phyloP scores from a whole-genome alignment of 2,797 vertebrate species.

The Pseudopleuronectes americanus region DNA sequence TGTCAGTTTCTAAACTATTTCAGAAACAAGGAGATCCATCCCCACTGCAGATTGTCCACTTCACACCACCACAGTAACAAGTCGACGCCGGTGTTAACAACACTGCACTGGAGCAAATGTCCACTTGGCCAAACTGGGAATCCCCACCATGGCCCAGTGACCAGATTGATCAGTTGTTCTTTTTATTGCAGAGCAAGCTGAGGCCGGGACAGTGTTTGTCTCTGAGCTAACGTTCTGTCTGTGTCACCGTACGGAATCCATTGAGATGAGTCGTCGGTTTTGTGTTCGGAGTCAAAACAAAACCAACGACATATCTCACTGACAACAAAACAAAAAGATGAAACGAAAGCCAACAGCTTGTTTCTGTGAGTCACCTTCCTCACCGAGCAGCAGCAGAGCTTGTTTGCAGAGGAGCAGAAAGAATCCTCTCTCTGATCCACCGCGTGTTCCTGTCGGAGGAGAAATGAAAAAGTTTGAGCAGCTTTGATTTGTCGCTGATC shows the following conservation, averaged over 20 bases:
- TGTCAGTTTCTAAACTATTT: too few relatives aligned
- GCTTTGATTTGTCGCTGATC: slow-evolving; percentile 43
- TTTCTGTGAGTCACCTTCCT: slow-evolving; percentile 39
- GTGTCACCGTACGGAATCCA: slow-evolving; percentile 26
- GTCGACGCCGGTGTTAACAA: too few relatives aligned
- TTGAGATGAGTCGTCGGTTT: slow-evolving; percentile 32
- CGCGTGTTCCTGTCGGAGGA: slow-evolving; percentile 21
- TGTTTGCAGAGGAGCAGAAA: slow-evolving; percentile 49
- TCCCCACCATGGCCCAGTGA: not conserved
- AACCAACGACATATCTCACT: too few relatives aligned
- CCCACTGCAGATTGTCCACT: too few relatives aligned
- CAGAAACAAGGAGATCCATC: too few relatives aligned
- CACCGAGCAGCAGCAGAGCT: slow-evolving; percentile 30
- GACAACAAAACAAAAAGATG: not conserved
- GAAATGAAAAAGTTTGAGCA: not conserved
- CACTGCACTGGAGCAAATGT: too few relatives aligned
- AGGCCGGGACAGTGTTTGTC: slow-evolving; percentile 18
- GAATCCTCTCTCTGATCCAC: slow-evolving; percentile 8
- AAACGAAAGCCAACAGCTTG: slow-evolving; percentile 38
- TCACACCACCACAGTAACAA: too few relatives aligned
- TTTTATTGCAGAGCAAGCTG: slow-evolving; percentile 16
- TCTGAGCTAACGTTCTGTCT: slow-evolving; percentile 11
- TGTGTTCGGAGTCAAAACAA: not conserved
- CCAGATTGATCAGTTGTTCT: slow-evolving; percentile 10
- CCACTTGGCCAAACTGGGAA: too few relatives aligned